Evolutionary conservation across 2,888 invertebrate species (phyloP), one percentile per base, ranked within the genome.

Genomic region (Mongoloraphidia duomilia): DNA sequence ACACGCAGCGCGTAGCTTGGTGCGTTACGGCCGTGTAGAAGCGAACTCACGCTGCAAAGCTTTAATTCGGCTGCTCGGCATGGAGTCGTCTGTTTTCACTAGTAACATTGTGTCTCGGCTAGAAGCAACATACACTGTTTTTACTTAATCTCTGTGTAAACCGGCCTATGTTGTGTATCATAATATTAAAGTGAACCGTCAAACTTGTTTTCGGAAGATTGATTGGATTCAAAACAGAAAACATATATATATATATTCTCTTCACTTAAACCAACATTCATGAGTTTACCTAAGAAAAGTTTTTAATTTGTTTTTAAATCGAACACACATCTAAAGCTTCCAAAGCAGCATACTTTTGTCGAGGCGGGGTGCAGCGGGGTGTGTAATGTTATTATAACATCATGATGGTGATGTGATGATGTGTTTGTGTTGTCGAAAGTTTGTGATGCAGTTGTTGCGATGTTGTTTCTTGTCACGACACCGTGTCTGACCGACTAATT

Each of bases 91-190:
- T 71, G 70, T 71, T 71, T 71, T 70, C 68, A 67, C 63, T 69
- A 68, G 68, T 69, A 67, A 68, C 68, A 68, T 66, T 66, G 66
- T 62, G 65, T 64, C 69, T 64, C 65, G 64, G 65, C 64, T 59
- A 68, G 69, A 67, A 70, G 70, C 68, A 66, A 69, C 69, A 68
- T 67, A 65, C 64, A 61, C 65, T 73, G 72, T 73, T 72, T 73
- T 73, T 69, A 69, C 72, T 71, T 69, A 69, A 69, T 71, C 70
- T 67, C 79, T 83, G 82, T 82, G 83, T 84, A 83, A 84, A 83
- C 83, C 77, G 71, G 72, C 69, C 68, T 72, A 79, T 83, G 83
- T 83, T 83, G 82, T 84, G 82, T 82, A 80, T 82, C 80, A 79
- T 82, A 83, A 83, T 82, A 84, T 78, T 66, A 64, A 53, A 65